Evolutionary conservation across 1,140 invertebrate genomes (phyloP), one percentile per base, ranked within the genome.

Genomic region (Lordiphosa stackelbergi): DNA sequence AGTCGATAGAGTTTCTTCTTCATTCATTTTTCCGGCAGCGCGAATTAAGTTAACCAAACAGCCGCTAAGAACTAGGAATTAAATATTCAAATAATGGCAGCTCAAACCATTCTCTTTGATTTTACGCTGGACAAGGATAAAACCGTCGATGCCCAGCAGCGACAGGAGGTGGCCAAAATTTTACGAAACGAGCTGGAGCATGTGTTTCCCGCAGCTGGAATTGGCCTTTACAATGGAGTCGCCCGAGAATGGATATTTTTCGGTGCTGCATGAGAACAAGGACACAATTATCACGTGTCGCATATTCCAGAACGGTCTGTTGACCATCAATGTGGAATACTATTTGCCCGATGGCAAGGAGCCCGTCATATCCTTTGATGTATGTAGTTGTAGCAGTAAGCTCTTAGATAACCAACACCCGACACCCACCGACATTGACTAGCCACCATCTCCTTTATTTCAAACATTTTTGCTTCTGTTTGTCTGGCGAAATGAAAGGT

Each of bases 291-390:
- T 94, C n/a, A 93, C 91, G 10, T 89, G 94, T 10, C 90, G 94
- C 87, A 90, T 93, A 57, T 84, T 83, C 47, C 73, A 77, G 12
- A 91, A 93, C 73, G 94, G 94, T 35, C 87, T 94, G 36, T 89
- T 95, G 40, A 94, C 94, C 19, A 86, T 95, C 66, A 95, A 94
- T 85, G 91, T 95, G 84, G 94, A 95, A 86, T 95, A 94, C 89
- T 95, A 92, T 78, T 92, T 94, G 81, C 90, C 90, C 35, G 93
- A 94, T 40, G 90, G 90, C 54, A 92, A 94, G 71, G 91, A 93
- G 62, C 91, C 92, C 28, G 75, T 93, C 46, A 89, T 95, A 58
- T 90, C 88, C 64, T 93, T 92, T 87, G 93, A 95, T 91, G 94
- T 95, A 92, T 61, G 72, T 85, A 19, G 22, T 5, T 0, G 38